A percentile compares a stretch with the other conserved stretches of the same genome.
phyloP scores from a whole-genome alignment of 2,113 vertebrate genomes.

The Azemiops feae region DNA sequence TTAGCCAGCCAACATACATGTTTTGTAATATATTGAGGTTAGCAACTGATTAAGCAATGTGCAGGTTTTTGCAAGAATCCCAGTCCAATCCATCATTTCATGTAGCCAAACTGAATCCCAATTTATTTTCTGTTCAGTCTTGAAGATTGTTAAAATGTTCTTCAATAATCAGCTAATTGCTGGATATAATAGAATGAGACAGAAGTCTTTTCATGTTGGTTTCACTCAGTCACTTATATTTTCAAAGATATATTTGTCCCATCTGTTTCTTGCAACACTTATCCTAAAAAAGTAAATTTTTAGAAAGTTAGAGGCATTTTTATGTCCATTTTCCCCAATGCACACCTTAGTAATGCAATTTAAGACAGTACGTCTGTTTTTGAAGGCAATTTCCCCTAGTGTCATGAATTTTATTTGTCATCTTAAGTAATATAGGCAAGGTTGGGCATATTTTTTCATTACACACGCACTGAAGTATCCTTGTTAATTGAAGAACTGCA shows the following conservation, averaged over 20 bases:
- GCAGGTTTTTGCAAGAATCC: neutral
- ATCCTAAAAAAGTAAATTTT: neutral
- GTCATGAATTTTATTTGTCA: neutral
- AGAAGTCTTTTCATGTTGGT: neutral
- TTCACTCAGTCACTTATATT: neutral
- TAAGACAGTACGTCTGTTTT: neutral
- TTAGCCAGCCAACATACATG: neutral
- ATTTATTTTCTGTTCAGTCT: neutral
- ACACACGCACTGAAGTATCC: neutral
- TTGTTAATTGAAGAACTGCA: neutral
- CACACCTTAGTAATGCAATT: neutral
- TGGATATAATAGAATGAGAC: neutral
- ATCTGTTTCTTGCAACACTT: neutral
- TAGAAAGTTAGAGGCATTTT: neutral
- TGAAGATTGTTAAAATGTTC: neutral
- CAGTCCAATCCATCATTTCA: neutral
- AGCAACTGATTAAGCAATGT: neutral
- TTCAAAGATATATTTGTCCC: neutral
- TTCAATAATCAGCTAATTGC: neutral
- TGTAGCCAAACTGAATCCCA: neutral
- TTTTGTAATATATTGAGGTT: neutral
- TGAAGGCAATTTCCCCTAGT: neutral
- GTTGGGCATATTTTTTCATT: neutral
- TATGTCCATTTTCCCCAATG: neutral
- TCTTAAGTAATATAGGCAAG: neutral